Evolutionary conservation across 2,113 vertebrate species (phyloP).

Genomic region (Ailurus styani): DNA sequence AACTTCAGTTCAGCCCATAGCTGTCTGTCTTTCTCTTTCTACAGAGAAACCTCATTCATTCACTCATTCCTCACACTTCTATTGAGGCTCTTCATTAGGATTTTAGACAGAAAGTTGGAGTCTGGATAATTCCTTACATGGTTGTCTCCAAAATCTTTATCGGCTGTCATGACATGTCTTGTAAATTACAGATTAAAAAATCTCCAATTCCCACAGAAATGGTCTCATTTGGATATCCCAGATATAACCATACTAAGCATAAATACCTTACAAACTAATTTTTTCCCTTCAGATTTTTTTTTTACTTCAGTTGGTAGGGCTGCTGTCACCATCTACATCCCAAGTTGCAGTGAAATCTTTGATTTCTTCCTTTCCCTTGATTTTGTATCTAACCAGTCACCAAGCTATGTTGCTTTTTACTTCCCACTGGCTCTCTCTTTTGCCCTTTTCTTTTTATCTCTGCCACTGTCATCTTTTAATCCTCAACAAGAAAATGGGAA

Average conservation of each 20-base stretch:
- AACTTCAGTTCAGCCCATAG: neutral
- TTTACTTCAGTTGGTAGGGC: neutral
- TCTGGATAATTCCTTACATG: neutral
- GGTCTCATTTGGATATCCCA: neutral
- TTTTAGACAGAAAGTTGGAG: neutral
- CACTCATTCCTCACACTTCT: neutral
- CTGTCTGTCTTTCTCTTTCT: neutral
- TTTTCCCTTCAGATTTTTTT: neutral
- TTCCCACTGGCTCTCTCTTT: neutral
- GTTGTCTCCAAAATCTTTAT: neutral
- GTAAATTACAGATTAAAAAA: neutral
- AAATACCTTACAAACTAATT: neutral
- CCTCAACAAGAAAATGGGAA: neutral
- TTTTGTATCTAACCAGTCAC: neutral
- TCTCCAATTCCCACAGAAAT: neutral
- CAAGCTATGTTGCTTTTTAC: neutral
- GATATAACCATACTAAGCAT: neutral
- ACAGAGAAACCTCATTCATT: neutral
- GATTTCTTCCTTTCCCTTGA: neutral
- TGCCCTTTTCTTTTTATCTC: neutral
- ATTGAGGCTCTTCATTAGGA: neutral
- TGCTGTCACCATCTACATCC: too few species aligned
- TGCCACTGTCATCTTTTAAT: neutral
- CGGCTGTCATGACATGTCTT: neutral
- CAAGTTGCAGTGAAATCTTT: neutral